Evolutionary conservation across 2,113 vertebrate genomes (phyloP).

Genomic region (Micromys minutus): DNA sequence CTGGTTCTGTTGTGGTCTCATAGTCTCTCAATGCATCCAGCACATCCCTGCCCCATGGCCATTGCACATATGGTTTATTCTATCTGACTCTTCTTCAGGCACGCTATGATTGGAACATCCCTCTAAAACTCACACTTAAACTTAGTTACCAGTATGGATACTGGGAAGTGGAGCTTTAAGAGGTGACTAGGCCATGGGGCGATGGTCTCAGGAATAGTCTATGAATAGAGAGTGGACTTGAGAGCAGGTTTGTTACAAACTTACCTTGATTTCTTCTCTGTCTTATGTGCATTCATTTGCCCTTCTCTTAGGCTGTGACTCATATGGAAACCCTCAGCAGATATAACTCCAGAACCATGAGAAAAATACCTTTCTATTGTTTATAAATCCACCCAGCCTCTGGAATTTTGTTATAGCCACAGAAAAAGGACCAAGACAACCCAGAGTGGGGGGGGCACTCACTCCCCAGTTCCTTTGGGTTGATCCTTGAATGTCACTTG

Average conservation of each 20-base stretch:
- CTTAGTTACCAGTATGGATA: background rate
- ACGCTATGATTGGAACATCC: background rate
- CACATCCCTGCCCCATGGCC: rapidly evolving
- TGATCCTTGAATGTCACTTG: background rate
- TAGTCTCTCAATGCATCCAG: background rate
- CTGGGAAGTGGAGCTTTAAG: background rate
- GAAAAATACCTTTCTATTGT: background rate
- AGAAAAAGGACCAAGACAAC: background rate
- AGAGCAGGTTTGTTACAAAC: no score
- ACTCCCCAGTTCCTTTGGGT: background rate
- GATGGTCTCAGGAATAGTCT: background rate
- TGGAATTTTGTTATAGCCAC: background rate
- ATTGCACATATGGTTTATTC: background rate
- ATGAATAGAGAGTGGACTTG: no score
- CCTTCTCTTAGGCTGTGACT: background rate
- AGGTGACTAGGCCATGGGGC: background rate
- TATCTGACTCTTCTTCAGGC: background rate
- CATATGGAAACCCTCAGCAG: no score
- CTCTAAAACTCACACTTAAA: background rate
- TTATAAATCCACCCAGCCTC: background rate
- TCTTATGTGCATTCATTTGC: background rate
- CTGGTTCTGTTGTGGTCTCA: background rate
- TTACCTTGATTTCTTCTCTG: background rate
- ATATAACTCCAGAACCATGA: background rate
- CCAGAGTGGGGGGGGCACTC: background rate